These are phyloP conservation scores for Dermatemys mawii DNA, from an alignment of 2,113 vertebrate genomes.

Conservation along the genomic window DNA sequence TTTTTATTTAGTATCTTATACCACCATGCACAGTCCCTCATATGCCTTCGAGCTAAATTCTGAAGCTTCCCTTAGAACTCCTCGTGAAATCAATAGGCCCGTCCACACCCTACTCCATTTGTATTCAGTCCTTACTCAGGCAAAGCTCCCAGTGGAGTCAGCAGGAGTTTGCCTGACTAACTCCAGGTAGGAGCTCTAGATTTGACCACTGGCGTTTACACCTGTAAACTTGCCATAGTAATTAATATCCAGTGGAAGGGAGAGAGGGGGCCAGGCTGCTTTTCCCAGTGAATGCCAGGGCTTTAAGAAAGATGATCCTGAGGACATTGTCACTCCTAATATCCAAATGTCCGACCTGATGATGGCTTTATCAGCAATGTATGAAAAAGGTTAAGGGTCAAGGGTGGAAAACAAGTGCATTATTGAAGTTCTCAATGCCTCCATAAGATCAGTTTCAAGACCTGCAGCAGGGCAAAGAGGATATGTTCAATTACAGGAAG, in stretches of 20 bases:
- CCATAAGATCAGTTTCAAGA: not conserved
- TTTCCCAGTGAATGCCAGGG: fast-evolving
- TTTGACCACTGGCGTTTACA: not conserved
- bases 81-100: not conserved
- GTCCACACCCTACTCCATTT: not conserved
- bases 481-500: fast-evolving
- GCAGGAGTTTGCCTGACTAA: not conserved
- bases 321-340: not conserved
- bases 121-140: not conserved
- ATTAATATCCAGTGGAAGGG: fast-evolving
- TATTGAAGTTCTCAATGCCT: fast-evolving
- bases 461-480: not conserved
- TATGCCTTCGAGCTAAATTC: not conserved
- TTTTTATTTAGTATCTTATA: not conserved
- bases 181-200: not conserved
- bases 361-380: not conserved
- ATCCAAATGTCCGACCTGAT: fast-evolving
- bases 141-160: not conserved
- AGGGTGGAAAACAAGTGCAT: not conserved
- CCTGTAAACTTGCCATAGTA: not conserved
- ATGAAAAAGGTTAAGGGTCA: not conserved
- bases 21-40: not conserved
- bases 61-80: not conserved
- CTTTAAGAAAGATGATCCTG: not conserved
- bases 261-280: not conserved